Evolutionary conservation across 2,113 vertebrate genomes (phyloP), one percentile per base, ranked within the genome.

Genomic region (Platycercus adscitus): DNA sequence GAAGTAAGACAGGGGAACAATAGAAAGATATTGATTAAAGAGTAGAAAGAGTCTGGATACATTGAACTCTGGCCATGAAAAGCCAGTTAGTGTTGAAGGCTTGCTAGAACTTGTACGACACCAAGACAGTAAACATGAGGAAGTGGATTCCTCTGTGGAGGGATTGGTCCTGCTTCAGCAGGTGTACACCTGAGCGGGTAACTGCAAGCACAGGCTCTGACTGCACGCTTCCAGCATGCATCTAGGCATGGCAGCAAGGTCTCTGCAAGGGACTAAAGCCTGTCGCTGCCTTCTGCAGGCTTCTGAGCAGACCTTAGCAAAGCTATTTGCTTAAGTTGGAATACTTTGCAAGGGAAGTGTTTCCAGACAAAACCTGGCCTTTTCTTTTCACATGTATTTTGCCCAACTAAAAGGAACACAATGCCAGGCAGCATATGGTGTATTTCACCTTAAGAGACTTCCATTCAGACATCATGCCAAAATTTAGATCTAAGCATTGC

Each of bases 11-110:
- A 43, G 49, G 20, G 29, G 33, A 92, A 56, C 31, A 77, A 49
- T 19, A 83, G 79, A 91, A 78, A 90, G 76, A 93, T 46, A 46
- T 31, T 83, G 85, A 94, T 97, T 95, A 95, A 91, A 97, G 96
- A 78, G 85, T 58, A 93, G 71, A 46, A 87, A 82, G 60, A 66
- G 41, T 49, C 46, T 58, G 72, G 82, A 86, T 26, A 55, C 20
- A 73, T 5, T 94, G 94, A 97, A 94, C 82, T 91, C 71, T 0
- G 3, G 72, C 46, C 43, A 7, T 88, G 76, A 95, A 89, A 93
- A 94, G 76, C 55, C 64, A 91, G 68, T n/a, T 43, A 23, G 68
- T n/a, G 18, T 3, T n/a, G 33, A 47, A 75, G 72, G 56, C 88
- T 60, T 93, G 92, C 81, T 68, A 23, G 29, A 75, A 61, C 91